Evolutionary conservation across 2,888 invertebrate species (phyloP).

Genomic region (Cylindroiulus punctatus): DNA sequence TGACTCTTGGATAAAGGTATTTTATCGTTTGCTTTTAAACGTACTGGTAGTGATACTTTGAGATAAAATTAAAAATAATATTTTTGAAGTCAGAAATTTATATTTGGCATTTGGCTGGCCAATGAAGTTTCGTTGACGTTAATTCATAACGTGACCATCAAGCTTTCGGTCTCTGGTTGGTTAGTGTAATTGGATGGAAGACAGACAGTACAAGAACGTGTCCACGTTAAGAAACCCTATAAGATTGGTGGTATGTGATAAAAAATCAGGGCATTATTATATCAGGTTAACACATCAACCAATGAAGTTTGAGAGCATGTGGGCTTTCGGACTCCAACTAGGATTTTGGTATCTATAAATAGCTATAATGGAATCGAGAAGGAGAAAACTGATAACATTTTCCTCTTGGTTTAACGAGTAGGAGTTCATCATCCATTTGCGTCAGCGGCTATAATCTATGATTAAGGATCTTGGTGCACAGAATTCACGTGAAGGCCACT

Average conservation of each 20-base stretch:
- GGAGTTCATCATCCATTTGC: conserved; percentile 23
- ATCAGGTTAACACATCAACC: neutral
- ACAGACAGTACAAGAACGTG: neutral
- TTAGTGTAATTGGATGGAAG: neutral
- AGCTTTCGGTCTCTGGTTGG: neutral
- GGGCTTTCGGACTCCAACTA: neutral
- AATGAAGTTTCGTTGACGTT: no score
- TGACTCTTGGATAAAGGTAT: no score
- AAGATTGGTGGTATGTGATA: neutral
- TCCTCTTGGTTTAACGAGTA: neutral
- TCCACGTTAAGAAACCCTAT: neutral
- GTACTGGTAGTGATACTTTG: no score
- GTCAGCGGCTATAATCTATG: conserved; percentile 19
- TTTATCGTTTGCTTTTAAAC: no score
- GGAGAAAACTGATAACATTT: conserved; percentile 39
- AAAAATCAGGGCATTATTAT: neutral
- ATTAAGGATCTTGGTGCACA: conserved; percentile 35
- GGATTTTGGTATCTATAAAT: conserved; percentile 11
- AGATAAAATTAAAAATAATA: no score
- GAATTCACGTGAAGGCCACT: conserved; percentile 23
- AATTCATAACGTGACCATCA: no score
- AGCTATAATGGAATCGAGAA: conserved; percentile 5
- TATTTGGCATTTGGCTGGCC: no score
- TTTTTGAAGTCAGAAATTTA: no score
- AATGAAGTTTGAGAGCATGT: neutral